Conservation (phyloP, 2,113 vertebrate species). For the Albula goreensis region DNA sequence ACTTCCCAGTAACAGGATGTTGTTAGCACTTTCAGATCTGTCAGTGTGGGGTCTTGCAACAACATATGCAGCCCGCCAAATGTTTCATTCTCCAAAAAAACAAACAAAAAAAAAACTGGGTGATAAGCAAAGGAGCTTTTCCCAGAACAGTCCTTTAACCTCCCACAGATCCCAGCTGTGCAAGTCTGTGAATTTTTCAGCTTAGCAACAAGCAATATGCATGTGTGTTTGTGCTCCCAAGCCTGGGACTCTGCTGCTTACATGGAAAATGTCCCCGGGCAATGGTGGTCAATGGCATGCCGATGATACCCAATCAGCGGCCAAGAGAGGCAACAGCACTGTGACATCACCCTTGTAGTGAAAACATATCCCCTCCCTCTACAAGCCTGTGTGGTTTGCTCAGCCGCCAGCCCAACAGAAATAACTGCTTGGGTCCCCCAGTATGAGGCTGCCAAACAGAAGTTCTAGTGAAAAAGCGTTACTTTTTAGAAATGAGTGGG, state of each 20-base stretch:
- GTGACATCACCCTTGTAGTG: background rate
- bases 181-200: background rate
- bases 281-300: too few relatives aligned
- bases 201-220: background rate
- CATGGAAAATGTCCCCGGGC: background rate
- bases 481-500: background rate
- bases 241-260: background rate
- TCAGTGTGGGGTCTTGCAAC: background rate
- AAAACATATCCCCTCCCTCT: background rate
- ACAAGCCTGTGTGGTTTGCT: background rate
- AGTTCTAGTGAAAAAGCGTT: background rate
- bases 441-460: background rate
- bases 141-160: background rate
- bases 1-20: background rate
- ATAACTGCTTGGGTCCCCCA: background rate
- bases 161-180: background rate
- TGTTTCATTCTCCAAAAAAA: background rate
- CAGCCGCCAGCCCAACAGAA: background rate
- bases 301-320: background rate
- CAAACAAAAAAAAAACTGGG: background rate
- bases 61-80: background rate
- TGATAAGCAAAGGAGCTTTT: background rate
- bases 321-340: background rate
- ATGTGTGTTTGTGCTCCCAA: background rate
- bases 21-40: background rate